phyloP scores from a whole-genome alignment of 2,888 invertebrate species.

The Eristalinus sepulchralis region DNA sequence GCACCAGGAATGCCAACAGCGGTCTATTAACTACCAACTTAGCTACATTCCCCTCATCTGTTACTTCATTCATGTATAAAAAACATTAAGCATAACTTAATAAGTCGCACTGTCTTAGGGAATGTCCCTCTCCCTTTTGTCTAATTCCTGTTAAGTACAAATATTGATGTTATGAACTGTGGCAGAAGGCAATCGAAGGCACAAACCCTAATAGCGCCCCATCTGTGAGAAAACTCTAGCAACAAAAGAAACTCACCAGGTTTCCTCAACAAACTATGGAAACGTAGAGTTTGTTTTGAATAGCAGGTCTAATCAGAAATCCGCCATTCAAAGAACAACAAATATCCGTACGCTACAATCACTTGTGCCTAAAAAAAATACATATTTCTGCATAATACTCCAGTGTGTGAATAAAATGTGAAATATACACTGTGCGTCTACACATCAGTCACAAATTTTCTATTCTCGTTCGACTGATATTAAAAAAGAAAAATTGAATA shows the following conservation, averaged over 20 bases:
- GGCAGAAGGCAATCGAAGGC: too few species aligned
- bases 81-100: too few species aligned
- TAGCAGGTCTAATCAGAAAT: conserved; percentile 44
- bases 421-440: conserved; percentile 6
- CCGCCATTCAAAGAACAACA: conserved; percentile 35
- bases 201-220: conserved; percentile 34
- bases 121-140: too few species aligned
- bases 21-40: too few species aligned
- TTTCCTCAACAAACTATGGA: conserved; percentile 53
- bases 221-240: conserved; percentile 8
- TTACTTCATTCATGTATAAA: too few species aligned
- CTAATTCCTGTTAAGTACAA: too few species aligned
- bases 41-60: too few species aligned
- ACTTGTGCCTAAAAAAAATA: neutral
- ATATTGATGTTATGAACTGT: too few species aligned
- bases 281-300: conserved; percentile 67
- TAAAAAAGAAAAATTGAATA: neutral
- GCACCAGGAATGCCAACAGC: too few species aligned
- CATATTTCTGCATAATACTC: neutral
- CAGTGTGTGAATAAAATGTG: conserved; percentile 31
- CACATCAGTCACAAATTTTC: neutral
- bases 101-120: too few species aligned
- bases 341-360: conserved; percentile 1
- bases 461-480: neutral
- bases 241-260: neutral